These are phyloP conservation scores for Ondatra zibethicus DNA, from an alignment of 2,113 vertebrate species.

Conservation along the genomic window DNA sequence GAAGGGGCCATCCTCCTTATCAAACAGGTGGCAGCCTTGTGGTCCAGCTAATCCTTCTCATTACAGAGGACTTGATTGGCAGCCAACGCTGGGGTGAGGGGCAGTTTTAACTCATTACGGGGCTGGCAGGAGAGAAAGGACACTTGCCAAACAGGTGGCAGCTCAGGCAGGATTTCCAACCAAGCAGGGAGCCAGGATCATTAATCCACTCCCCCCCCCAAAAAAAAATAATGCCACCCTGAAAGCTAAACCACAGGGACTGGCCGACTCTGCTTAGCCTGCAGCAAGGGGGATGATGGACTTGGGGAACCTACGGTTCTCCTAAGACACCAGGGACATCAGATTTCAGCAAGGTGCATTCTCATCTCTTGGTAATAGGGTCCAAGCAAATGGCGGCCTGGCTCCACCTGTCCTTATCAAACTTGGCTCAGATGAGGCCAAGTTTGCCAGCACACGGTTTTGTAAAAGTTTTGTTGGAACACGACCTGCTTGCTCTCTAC, in stretches of 20 bases:
- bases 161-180: conserved; percentile 41
- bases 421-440: neutral
- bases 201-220: neutral
- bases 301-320: neutral
- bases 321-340: neutral
- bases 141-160: conserved; percentile 46
- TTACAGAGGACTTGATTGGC: conserved; percentile 43
- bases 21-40: conserved; percentile 64
- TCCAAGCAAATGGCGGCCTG: neutral
- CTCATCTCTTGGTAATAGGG: neutral
- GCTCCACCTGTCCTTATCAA: neutral
- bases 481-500: neutral
- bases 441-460: neutral
- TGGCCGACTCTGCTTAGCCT: neutral
- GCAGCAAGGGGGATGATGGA: neutral
- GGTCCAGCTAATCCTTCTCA: conserved; percentile 55
- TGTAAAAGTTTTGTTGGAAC: conserved; percentile 47
- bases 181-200: neutral
- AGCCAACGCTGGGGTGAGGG: conserved; percentile 38
- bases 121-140: conserved; percentile 23
- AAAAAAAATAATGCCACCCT: neutral
- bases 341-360: neutral
- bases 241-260: neutral
- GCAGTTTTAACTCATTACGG: conserved; percentile 1
- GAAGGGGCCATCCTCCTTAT: neutral